Evolutionary conservation across 2,113 vertebrate species (phyloP), one percentile per base, ranked within the genome.

Genomic region (Choloepus hoffmanni): DNA sequence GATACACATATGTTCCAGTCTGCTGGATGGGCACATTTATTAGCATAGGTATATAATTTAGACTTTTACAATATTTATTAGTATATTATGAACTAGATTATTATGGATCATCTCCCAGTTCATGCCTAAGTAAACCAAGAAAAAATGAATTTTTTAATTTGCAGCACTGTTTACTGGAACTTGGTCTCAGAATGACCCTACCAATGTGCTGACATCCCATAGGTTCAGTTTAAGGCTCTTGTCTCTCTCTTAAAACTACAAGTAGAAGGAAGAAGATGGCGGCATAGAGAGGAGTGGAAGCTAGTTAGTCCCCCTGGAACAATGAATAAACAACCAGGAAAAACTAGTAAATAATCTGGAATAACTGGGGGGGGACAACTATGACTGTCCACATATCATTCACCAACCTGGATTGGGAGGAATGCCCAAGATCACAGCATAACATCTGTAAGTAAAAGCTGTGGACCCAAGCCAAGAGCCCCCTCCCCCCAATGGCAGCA

Each of bases 71-170:
- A 19, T 18, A 30, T 68, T 33, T n/a, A 68, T 58, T 58, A 36
- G 33, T 60, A 83, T 76, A 36, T 88, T 82, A 40, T 58, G 9
- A 93, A 36, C 21, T 30, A 63, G 36, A 26, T 85, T 58, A 50
- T 36, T 77, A 36, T n/a, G 26, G 9, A 30, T 43, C 78, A 85
- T 76, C 3, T 7, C 36, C 30, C 24, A 43, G 28, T 33, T 45
- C 13, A 53, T 76, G 79, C 60, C 21, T 24, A 4, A 72, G 6
- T 62, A 28, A 30, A 65, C 1, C 11, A 3, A 79, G 68, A 5
- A 67, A 76, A 76, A 92, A 73, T n/a, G 30, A 72, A 84, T 24
- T 70, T 95, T 86, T 50, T 23, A 77, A 70, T 82, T 33, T 89
- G 18, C 21, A 89, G 7, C 24, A 48, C 30, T 65, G 5, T 30